Conservation (phyloP, 1,140 invertebrate genomes). For the Copidosoma floridanum region DNA sequence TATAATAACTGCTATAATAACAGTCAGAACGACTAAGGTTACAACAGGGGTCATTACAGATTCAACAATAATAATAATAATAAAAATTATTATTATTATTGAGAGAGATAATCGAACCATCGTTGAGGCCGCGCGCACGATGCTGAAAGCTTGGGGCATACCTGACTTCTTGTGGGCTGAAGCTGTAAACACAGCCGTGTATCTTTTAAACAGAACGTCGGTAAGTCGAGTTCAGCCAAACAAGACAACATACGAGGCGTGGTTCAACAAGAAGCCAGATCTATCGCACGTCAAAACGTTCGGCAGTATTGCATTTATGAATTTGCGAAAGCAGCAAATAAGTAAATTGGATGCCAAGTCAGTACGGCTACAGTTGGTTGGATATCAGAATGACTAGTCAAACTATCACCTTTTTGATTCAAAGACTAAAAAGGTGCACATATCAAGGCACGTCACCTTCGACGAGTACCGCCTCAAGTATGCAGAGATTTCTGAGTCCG, state of each 20-base stretch:
- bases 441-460: background rate
- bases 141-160: slow-evolving; percentile 40
- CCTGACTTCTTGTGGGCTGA: background rate
- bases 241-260: slow-evolving; percentile 34
- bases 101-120: slow-evolving; percentile 50
- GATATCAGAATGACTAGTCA: slow-evolving; percentile 45
- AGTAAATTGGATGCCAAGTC: slow-evolving; percentile 41
- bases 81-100: no score
- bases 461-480: background rate
- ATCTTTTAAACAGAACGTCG: slow-evolving; percentile 26
- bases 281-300: slow-evolving; percentile 42
- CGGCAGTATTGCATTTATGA: slow-evolving; percentile 37
- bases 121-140: slow-evolving; percentile 37
- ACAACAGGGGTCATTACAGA: no score
- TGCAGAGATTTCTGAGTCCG: background rate
- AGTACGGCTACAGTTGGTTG: slow-evolving; percentile 47
- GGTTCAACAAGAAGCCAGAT: slow-evolving; percentile 23
- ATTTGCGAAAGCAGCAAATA: slow-evolving; percentile 40
- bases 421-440: background rate
- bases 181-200: background rate
- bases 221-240: slow-evolving; percentile 11
- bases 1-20: no score
- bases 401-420: slow-evolving; percentile 44
- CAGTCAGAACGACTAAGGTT: no score
- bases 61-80: no score